Base-by-base conservation (phyloP, 2,113 vertebrate genomes). In the Forbesichthys papilliferus region DNA sequence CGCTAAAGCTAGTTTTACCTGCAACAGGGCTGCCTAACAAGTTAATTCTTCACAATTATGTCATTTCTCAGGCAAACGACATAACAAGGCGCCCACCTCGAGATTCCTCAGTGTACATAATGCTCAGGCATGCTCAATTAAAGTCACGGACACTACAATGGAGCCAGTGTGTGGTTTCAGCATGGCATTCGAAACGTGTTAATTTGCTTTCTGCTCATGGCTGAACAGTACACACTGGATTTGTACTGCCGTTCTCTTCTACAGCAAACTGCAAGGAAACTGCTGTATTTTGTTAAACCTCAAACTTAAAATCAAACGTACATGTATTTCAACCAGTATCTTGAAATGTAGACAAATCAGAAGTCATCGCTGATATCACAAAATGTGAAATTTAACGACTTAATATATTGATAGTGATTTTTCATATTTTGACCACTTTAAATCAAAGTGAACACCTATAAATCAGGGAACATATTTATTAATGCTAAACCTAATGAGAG, bases 21-120 rank as follows among this genome's bases (percentile, higher is more conserved):
- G 81, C 77, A 73, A 63, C 73, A 71, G 72, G 14, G 83, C 69
- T 77, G 68, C 60, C 80, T 88, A 86, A 90, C 89, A 89, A 88
- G 82, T 90, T 90, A 82, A 92, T 89, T 89, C 85, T 86, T 79
- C 69, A 83, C 85, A 83, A 86, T 87, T 93, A 93, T 81, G 93
- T 89, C 91, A 94, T 93, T 93, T 89, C 82, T 92, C 91, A 87
- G 91, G 91, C 92, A 93, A 93, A 92, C 92, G 83, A 93, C 91
- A 89, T 91, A 93, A 91, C 88, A 90, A 91, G 58, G 56, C 48
- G n/a, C 1, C 59, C 6, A 4, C 3, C 65, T 61, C 75, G 66
- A 49, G 56, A 69, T 59, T 71, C 20, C 9, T 46, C 18, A 49
- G 63, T 5, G 64, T 46, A 48, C 57, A 18, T 52, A 52, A 46